phyloP scores from a whole-genome alignment of 2,888 invertebrate genomes.

The Agrilus biguttatus region DNA sequence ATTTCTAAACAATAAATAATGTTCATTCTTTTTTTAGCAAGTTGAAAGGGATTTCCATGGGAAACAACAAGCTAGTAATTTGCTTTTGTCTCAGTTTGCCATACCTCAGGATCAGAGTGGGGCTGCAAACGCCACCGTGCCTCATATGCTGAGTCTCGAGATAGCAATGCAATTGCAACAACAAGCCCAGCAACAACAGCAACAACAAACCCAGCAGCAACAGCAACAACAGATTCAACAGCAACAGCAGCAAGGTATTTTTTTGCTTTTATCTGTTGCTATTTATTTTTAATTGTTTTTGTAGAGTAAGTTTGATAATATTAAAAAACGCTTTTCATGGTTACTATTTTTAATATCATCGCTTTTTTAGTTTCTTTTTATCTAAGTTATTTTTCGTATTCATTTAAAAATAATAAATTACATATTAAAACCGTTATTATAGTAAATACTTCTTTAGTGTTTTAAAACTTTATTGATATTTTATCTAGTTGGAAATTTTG shows the following conservation, averaged over 20 bases:
- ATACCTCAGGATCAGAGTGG: conserved; percentile 25
- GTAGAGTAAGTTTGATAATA: too few species aligned
- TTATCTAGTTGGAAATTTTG: too few species aligned
- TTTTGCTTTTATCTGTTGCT: not conserved
- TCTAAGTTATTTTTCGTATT: too few species aligned
- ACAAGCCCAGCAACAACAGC: too few species aligned
- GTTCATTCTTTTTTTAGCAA: conserved; percentile 30
- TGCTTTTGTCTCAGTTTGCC: conserved; percentile 23
- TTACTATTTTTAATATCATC: too few species aligned
- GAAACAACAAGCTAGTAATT: conserved; percentile 27
- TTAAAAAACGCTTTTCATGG: too few species aligned
- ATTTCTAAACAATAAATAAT: not conserved
- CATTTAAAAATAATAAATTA: too few species aligned
- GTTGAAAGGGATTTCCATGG: conserved; percentile 53
- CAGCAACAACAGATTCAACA: conserved; percentile 11
- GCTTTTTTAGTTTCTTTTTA: too few species aligned
- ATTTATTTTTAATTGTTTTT: not conserved
- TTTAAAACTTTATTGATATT: too few species aligned
- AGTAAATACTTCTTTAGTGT: too few species aligned
- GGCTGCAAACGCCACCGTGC: conserved; percentile 25
- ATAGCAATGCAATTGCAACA: conserved; percentile 26
- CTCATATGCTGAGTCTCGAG: conserved; percentile 35
- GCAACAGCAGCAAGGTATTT: conserved; percentile 16
- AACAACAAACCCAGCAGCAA: not conserved
- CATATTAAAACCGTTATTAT: too few species aligned